These are phyloP conservation scores for Eristalis tenax DNA, from an alignment of 2,888 invertebrate species.

Conservation along the genomic window DNA sequence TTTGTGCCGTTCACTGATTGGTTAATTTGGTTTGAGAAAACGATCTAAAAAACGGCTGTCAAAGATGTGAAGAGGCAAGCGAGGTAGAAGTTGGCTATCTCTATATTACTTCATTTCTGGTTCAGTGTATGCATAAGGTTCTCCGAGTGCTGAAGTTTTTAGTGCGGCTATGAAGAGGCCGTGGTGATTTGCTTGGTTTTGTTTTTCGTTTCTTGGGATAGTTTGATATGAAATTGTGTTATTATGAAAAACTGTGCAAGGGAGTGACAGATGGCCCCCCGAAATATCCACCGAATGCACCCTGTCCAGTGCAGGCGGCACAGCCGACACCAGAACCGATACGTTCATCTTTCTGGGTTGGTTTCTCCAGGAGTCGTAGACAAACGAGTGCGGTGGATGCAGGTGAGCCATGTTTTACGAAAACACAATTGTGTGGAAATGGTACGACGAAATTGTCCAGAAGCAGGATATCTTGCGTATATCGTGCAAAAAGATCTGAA, in stretches of 20 bases:
- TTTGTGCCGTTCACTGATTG: no score
- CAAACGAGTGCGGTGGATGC: background rate
- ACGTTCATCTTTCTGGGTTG: background rate
- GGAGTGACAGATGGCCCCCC: background rate
- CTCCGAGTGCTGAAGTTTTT: background rate
- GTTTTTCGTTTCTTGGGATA: background rate
- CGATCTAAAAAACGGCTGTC: no score
- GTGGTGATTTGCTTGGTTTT: background rate
- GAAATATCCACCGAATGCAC: background rate
- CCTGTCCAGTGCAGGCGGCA: background rate
- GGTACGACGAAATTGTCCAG: background rate
- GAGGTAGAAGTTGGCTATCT: no score
- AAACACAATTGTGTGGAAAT: background rate
- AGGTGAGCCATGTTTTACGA: background rate
- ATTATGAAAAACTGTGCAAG: background rate
- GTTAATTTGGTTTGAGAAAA: no score
- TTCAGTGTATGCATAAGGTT: background rate
- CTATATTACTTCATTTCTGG: no score
- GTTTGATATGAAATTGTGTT: background rate
- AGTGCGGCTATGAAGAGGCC: background rate
- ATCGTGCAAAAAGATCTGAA: no score
- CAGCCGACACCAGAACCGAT: background rate
- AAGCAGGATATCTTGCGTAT: background rate
- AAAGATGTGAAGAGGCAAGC: no score
- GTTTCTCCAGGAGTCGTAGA: background rate